Conservation (phyloP, 1,140 invertebrate species). For the Aricia agestis region DNA sequence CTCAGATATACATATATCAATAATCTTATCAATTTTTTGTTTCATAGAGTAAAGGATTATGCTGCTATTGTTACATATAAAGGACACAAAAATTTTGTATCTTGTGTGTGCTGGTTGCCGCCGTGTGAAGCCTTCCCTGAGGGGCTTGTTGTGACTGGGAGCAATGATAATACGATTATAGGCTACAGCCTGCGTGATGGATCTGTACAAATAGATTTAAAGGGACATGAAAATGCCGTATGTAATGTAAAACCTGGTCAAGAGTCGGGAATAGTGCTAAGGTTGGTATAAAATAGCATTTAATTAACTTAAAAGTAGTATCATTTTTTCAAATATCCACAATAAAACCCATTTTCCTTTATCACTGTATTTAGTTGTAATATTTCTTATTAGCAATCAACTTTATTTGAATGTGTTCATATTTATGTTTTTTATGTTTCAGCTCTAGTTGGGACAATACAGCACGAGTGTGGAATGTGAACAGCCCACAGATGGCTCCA, state of each 20-base stretch:
- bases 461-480: constrained; percentile 86
- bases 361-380: too few species aligned
- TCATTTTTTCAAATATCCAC: too few species aligned
- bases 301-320: background rate
- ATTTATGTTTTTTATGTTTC: constrained; percentile 47
- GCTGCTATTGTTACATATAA: constrained; percentile 81
- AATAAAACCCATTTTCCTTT: too few species aligned
- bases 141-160: constrained; percentile 91
- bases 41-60: constrained; percentile 73
- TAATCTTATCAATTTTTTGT: background rate
- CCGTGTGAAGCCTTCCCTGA: constrained; percentile 82
- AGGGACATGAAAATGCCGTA: constrained; percentile 87
- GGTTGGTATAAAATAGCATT: constrained; percentile 38
- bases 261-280: constrained; percentile 70
- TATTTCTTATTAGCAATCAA: background rate
- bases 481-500: constrained; percentile 64
- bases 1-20: background rate
- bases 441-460: constrained; percentile 95
- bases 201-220: constrained; percentile 80
- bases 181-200: constrained; percentile 81
- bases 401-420: background rate
- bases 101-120: constrained; percentile 84
- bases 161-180: constrained; percentile 90
- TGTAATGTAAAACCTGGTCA: constrained; percentile 69
- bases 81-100: constrained; percentile 92